These are phyloP conservation scores for Nycticebus coucang DNA, from an alignment of 2,113 vertebrate species.

Conservation along the genomic window DNA sequence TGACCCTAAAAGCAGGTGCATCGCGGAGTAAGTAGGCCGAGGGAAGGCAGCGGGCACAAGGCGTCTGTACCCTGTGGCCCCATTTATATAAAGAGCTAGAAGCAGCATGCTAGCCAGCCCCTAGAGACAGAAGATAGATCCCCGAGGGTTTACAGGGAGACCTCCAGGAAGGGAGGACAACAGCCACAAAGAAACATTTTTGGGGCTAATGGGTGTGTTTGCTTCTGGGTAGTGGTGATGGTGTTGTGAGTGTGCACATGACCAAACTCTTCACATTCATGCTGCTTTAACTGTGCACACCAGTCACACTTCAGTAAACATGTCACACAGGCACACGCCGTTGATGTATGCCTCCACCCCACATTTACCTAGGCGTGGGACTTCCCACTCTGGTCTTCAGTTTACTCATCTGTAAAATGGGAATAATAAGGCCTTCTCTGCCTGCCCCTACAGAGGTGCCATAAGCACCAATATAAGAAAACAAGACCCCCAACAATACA, in stretches of 20 bases:
- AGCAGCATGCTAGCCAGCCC: conserved; percentile 5
- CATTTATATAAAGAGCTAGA: neutral
- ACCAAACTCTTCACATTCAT: neutral
- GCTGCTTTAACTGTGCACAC: neutral
- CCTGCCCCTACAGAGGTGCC: neutral
- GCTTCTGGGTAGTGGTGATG: no score
- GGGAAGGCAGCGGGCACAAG: neutral
- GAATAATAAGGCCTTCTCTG: neutral
- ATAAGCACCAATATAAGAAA: neutral
- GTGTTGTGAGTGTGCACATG: neutral
- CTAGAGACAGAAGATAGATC: neutral
- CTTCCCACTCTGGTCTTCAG: neutral
- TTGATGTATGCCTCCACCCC: neutral
- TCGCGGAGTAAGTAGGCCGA: neutral
- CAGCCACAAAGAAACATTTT: neutral
- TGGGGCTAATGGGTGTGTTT: neutral
- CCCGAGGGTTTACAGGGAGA: neutral
- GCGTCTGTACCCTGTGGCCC: neutral
- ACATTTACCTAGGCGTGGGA: neutral
- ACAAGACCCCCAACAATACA: neutral
- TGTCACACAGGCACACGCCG: neutral
- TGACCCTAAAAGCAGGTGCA: accelerated
- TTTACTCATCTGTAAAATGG: neutral
- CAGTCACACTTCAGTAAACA: neutral
- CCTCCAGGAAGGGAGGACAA: neutral